Base-by-base conservation (phyloP, 2,888 invertebrate species). In the Troglohyphantes excavatus region DNA sequence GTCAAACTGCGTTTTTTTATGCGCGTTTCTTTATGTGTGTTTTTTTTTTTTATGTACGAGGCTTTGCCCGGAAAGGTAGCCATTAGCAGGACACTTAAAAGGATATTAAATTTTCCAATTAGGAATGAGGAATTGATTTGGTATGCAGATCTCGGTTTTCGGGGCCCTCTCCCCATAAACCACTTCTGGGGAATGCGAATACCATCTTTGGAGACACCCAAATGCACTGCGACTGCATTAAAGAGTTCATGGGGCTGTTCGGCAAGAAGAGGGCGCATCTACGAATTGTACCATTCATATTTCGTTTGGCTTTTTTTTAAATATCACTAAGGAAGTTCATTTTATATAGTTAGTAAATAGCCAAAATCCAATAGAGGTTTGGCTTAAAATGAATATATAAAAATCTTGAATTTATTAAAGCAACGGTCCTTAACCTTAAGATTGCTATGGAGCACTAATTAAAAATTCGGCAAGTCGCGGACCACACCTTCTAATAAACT, bases 81-180 rank as follows among this genome's bases (percentile, higher is more conserved):
- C 90, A 90, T 90, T 90, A 90, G 87, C 84, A 90, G 75, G 82
- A 83, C 87, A 83, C 88, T 91, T 91, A 91, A 88, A 91, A 88
- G 90, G 78, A 88, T 88, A 91, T 91, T 88, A 91, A 91, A 91
- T 91, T 88, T 88, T 84, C 88, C 88, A 88, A 88, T 88, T 91
- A 88, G 79, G 84, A 84, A 91, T 91, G 87, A 91, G 73, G 83
- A 88, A 91, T 91, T 81, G 90, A 91, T 91, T 91, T 86, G 81
- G 84, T 88, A 91, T 91, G 90, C 88, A 91, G 90, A 91, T 88
- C 90, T 83, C 65, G 63, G 68, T 81, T 87, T 81, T 68, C 29
- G 29, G 79, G 73, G 43, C 75, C n/a, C n/a, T n/a, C n/a, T n/a
- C n/a, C 70, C 68, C 78, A 27, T 76, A 43, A 33, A 61, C 78